phyloP scores from a whole-genome alignment of 2,797 vertebrate species.

The Rhyacichthys aspro region DNA sequence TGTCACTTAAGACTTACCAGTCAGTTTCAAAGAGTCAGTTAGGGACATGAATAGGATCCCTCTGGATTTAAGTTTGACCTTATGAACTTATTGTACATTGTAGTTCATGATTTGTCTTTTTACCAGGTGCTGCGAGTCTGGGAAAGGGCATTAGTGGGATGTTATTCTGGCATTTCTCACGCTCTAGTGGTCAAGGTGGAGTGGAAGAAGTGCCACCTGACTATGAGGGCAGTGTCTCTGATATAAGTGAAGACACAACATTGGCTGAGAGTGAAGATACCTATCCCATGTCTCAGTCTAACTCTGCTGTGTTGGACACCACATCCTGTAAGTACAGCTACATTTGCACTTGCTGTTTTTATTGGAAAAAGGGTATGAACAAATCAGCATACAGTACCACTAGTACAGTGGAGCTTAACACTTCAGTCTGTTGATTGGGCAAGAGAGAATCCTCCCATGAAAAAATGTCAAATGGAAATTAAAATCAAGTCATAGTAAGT shows the following conservation, averaged over 20 bases:
- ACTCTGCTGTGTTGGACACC: conserved; percentile 84
- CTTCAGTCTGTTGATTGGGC: too few species aligned
- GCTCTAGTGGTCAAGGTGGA: conserved; percentile 82
- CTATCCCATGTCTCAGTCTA: conserved; percentile 68
- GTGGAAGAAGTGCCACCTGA: conserved; percentile 69
- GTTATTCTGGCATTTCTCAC: conserved; percentile 92
- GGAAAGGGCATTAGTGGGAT: conserved; percentile 96
- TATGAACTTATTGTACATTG: neutral
- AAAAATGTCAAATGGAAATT: too few species aligned
- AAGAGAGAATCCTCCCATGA: too few species aligned
- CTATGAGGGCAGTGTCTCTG: conserved; percentile 59
- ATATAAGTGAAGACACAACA: conserved; percentile 67
- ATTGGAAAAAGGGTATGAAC: too few species aligned
- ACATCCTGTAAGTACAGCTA: conserved; percentile 80
- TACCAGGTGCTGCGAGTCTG: conserved; percentile 90
- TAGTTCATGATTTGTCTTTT: neutral
- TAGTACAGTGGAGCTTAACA: neutral
- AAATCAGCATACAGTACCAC: neutral
- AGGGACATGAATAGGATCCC: neutral
- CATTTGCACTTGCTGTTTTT: too few species aligned
- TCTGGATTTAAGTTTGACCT: too few species aligned
- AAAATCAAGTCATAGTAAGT: too few species aligned
- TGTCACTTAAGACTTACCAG: too few species aligned
- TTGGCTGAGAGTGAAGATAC: conserved; percentile 69
- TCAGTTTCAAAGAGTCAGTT: too few species aligned